Base-by-base conservation (phyloP, 2,888 invertebrate genomes). In the Ophioninae sp. region DNA sequence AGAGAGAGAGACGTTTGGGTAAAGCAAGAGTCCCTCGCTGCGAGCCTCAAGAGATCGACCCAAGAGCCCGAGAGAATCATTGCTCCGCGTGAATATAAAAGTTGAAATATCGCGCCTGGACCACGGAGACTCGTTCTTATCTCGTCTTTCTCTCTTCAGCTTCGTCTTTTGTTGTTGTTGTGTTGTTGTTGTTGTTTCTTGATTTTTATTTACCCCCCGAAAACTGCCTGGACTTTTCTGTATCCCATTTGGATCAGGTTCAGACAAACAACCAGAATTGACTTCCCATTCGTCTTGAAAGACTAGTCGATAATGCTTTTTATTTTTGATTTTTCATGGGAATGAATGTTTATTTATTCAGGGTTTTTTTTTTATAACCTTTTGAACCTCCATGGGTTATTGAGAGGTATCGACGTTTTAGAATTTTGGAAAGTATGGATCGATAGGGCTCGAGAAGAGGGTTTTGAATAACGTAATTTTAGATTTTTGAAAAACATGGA, bases 71-170 rank as follows among this genome's bases (percentile, higher is more conserved):
- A 82, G 85, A 82, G 81, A 85, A 83, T 80, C 83, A 85, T 81
- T 86, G 85, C 86, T 82, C 71, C 82, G 83, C 78, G 76, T 85
- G 82, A 79, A 86, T 84, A 86, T 87, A 88, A 89, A 88, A 86
- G 83, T 87, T 86, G 86, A 87, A 87, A 85, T 83, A 85, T 85
- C 85, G 84, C 84, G 87, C 84, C 77, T 79, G 79, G 86, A 77
- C 81, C 82, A 78, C 77, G 78, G 85, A 86, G 86, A 85, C 83
- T 84, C 65, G 84, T 82, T 84, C 82, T 86, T 86, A 79, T 82
- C 77, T 72, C 77, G 71, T 72, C 69, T 75, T 78, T 71, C 71
- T 69, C 71, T 82, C 67, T 72, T 51, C 56, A 69, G 82, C 80
- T 67, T 58, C 59, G 74, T 75, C 10, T 20, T 9, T 30, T 44